Evolutionary conservation across 2,888 invertebrate genomes (phyloP).

Genomic region (Anorthoa munda): DNA sequence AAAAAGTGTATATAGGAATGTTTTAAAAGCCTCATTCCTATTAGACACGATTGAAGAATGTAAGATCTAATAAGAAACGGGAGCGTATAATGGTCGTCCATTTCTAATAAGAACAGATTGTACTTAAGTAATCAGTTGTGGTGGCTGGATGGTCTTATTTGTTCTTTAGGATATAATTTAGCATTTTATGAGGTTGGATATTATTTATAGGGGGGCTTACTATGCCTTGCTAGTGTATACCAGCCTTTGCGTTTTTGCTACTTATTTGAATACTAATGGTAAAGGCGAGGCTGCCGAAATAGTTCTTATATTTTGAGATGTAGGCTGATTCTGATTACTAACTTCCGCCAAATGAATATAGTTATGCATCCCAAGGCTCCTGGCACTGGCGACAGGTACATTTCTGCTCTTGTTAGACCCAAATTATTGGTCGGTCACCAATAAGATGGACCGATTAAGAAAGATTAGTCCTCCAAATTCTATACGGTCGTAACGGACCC

Average conservation of each 20-base stretch:
- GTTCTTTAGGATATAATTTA: slow-evolving; percentile 6
- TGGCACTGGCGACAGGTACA: too few species aligned
- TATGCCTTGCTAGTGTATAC: too few species aligned
- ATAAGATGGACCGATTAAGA: too few species aligned
- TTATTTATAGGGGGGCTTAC: too few species aligned
- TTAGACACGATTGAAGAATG: slow-evolving; percentile 68
- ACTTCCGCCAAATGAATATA: not conserved
- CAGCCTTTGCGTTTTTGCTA: not conserved
- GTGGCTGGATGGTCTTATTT: slow-evolving; percentile 12
- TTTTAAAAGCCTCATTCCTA: slow-evolving; percentile 71
- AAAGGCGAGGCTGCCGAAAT: not conserved
- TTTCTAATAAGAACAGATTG: slow-evolving; percentile 54
- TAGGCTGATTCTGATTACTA: not conserved
- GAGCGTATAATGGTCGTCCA: slow-evolving; percentile 54
- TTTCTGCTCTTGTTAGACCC: too few species aligned
- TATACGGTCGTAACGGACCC: too few species aligned
- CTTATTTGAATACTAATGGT: not conserved
- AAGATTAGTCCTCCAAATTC: too few species aligned
- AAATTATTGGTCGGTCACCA: too few species aligned
- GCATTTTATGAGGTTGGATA: not conserved
- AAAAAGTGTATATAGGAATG: slow-evolving; percentile 74
- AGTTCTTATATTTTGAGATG: not conserved
- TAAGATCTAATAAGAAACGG: slow-evolving; percentile 65
- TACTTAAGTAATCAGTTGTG: slow-evolving; percentile 40
- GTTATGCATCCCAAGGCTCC: too few species aligned